Evolutionary conservation across 2,797 vertebrate species (phyloP).

Genomic region (Pyrocephalus nanus): DNA sequence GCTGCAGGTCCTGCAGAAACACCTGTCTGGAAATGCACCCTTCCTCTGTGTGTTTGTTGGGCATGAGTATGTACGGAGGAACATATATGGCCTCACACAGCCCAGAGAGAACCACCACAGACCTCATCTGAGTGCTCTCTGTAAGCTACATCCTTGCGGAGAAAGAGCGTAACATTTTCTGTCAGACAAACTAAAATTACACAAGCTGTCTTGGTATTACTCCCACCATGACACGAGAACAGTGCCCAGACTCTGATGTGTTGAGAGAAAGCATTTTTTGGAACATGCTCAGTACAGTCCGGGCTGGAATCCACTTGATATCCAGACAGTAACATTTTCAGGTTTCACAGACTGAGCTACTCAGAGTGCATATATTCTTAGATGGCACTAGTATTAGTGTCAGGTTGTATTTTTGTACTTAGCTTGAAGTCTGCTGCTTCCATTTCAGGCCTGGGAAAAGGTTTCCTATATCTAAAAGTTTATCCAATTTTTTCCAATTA

Average conservation of each 20-base stretch:
- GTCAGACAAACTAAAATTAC: neutral
- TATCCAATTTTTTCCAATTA: neutral
- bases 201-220: neutral
- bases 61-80: accelerated
- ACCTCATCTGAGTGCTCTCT: accelerated
- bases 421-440: neutral
- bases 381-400: neutral
- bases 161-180: neutral
- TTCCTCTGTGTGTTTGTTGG: accelerated
- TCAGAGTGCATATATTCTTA: neutral
- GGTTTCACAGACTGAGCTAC: neutral
- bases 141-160: neutral
- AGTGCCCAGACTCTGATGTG: neutral
- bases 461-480: neutral
- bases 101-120: neutral
- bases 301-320: neutral
- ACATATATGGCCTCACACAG: accelerated
- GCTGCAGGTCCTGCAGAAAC: neutral
- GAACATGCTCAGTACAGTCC: neutral
- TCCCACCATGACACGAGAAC: neutral
- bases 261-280: neutral
- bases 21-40: accelerated
- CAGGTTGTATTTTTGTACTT: conserved; percentile 9
- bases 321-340: neutral
- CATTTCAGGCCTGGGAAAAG: neutral